These are phyloP conservation scores for Anisognathus igniventris DNA, from an alignment of 2,797 vertebrate genomes.

Conservation along the genomic window DNA sequence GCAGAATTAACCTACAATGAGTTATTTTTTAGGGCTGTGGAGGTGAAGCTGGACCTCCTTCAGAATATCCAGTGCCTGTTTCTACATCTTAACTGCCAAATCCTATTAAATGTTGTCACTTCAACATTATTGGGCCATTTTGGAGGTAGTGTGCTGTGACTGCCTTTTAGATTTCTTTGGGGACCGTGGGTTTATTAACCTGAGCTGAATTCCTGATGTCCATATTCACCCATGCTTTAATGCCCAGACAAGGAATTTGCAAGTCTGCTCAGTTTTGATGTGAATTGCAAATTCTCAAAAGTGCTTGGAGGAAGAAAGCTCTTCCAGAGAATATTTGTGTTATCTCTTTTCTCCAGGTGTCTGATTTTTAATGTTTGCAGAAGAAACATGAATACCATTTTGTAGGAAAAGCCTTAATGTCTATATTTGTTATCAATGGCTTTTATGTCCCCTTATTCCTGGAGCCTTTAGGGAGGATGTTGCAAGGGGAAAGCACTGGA, in stretches of 20 bases:
- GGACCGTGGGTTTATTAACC: background rate
- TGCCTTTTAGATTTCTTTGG: background rate
- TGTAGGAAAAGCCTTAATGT: background rate
- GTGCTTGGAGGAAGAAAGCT: background rate
- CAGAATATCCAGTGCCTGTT: background rate
- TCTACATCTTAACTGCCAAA: background rate
- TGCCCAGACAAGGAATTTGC: background rate
- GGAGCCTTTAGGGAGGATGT: background rate
- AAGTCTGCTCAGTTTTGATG: background rate
- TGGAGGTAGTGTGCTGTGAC: background rate
- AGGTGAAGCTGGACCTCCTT: background rate
- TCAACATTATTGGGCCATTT: background rate
- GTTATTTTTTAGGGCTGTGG: background rate
- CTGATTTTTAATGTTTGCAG: background rate
- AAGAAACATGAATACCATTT: background rate
- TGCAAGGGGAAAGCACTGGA: background rate
- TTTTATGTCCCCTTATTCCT: background rate
- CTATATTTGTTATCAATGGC: background rate
- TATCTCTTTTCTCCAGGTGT: background rate
- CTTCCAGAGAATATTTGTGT: background rate
- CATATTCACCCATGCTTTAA: background rate
- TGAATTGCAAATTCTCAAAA: background rate
- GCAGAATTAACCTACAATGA: background rate
- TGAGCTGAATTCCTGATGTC: background rate
- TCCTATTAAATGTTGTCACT: background rate